Conservation (phyloP, 2,888 invertebrate species). For the Nasonia oneida region DNA sequence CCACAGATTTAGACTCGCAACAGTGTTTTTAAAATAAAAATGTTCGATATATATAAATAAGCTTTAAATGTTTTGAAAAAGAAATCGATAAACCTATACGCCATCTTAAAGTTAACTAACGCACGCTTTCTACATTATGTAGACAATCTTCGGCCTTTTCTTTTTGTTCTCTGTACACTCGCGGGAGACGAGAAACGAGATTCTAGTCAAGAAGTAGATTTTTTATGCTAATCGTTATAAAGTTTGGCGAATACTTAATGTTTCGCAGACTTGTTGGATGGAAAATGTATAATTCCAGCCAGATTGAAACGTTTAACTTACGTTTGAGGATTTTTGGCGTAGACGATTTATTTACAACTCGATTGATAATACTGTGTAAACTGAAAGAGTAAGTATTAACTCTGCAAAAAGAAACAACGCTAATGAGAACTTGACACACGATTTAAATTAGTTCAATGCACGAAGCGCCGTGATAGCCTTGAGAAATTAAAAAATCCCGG, state of each 20-base stretch:
- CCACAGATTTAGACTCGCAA: too few species aligned
- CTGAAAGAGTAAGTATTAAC: too few species aligned
- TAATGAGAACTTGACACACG: not conserved
- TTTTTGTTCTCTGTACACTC: not conserved
- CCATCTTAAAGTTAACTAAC: not conserved
- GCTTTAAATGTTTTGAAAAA: too few species aligned
- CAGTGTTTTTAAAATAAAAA: too few species aligned
- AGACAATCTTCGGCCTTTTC: not conserved
- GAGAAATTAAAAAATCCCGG: slow-evolving; percentile 8
- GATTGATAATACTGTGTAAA: too few species aligned
- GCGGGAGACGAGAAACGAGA: not conserved
- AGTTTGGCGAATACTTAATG: not conserved
- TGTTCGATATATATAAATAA: too few species aligned
- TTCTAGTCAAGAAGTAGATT: not conserved
- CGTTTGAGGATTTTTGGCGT: not conserved
- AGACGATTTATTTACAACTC: too few species aligned
- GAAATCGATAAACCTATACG: too few species aligned
- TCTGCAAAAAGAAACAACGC: not conserved
- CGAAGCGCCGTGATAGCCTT: slow-evolving; percentile 2
- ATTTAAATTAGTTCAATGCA: slow-evolving; percentile 17
- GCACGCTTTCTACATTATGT: not conserved
- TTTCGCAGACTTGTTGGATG: not conserved
- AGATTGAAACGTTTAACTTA: not conserved
- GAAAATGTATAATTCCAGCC: not conserved
- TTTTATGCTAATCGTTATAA: not conserved